phyloP scores from a whole-genome alignment of 2,113 vertebrate species.

The Turdus rufiventris region DNA sequence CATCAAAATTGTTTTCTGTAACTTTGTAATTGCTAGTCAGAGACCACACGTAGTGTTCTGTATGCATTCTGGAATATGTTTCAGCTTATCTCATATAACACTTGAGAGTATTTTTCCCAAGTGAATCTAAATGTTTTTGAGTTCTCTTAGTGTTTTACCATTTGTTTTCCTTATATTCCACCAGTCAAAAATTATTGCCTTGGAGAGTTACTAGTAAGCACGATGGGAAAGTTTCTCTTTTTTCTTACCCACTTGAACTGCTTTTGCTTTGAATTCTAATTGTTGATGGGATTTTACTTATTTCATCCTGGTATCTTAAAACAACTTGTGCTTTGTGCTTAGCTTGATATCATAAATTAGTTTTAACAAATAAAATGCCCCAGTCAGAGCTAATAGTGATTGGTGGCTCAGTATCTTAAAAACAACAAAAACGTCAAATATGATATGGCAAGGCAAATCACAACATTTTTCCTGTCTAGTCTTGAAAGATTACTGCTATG shows the following conservation, averaged over 20 bases:
- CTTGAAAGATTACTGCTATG: background rate
- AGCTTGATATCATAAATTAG: background rate
- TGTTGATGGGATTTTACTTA: background rate
- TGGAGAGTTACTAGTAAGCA: background rate
- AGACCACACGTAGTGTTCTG: constrained; percentile 20
- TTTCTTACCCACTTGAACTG: background rate
- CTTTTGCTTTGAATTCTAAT: background rate
- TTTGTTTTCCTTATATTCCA: constrained; percentile 45
- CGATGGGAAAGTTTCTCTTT: background rate
- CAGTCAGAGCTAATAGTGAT: background rate
- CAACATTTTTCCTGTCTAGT: background rate
- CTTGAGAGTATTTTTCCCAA: constrained; percentile 36
- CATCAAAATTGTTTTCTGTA: background rate
- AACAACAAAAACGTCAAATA: background rate
- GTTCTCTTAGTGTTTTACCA: constrained; percentile 25
- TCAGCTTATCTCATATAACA: constrained; percentile 27
- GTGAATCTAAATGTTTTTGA: constrained; percentile 29
- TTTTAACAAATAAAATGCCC: background rate
- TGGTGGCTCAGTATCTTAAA: background rate
- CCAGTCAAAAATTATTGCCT: constrained; percentile 7
- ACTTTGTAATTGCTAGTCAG: constrained; percentile 10
- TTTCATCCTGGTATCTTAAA: background rate
- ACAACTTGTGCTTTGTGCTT: background rate
- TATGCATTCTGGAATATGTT: constrained; percentile 19
- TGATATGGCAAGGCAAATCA: background rate